phyloP scores from a whole-genome alignment of 2,113 vertebrate species.

The Porphyrio hochstetteri region DNA sequence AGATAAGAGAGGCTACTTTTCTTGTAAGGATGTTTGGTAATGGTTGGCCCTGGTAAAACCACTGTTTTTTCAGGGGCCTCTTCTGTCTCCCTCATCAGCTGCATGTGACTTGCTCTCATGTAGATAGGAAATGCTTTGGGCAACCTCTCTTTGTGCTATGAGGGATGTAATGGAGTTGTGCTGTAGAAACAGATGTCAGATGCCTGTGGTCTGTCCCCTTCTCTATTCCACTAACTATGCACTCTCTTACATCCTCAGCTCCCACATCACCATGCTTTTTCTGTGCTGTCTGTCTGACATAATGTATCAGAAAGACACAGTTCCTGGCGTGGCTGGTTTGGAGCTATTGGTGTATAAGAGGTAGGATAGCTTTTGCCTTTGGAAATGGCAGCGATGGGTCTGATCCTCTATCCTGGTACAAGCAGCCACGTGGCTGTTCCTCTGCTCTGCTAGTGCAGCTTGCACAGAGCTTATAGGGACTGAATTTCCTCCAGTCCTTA shows the following conservation, averaged over 20 bases:
- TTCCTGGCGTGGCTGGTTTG: background rate
- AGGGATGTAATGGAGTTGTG: background rate
- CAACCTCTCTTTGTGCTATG: background rate
- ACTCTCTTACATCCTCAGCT: background rate
- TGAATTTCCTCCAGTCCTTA: background rate
- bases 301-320: fast-evolving
- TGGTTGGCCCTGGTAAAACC: background rate
- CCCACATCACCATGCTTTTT: fast-evolving
- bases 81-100: background rate
- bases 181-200: background rate
- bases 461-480: background rate
- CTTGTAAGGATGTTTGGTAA: background rate
- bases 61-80: background rate
- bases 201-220: background rate
- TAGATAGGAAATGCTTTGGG: background rate
- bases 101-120: fast-evolving
- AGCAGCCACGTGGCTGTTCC: background rate
- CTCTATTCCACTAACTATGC: background rate
- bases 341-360: fast-evolving
- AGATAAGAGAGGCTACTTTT: background rate
- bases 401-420: background rate
- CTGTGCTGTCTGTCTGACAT: background rate
- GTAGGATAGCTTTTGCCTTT: background rate
- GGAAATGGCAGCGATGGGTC: background rate
- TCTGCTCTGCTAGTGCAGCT: background rate